Conservation (phyloP, 2,888 invertebrate genomes). For the Caenorhabditis sp. region DNA sequence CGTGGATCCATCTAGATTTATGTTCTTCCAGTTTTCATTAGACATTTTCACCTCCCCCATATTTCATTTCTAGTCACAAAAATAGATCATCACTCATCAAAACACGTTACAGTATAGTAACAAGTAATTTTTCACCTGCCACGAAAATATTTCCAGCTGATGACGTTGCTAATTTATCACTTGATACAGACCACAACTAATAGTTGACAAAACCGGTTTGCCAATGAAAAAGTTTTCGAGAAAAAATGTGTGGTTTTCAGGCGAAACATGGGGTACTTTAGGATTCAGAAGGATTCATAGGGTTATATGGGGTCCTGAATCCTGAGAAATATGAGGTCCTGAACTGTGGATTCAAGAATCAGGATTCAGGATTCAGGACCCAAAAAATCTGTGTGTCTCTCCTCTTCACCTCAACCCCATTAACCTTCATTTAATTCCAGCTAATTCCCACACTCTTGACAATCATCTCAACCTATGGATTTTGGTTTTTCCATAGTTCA, state of each 20-base stretch:
- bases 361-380: not conserved
- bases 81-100: too few relatives aligned
- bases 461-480: constrained; percentile 62
- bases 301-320: too few relatives aligned
- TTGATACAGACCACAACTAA: not conserved
- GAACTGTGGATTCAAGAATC: not conserved
- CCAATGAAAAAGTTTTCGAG: not conserved
- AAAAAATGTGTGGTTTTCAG: not conserved
- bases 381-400: too few relatives aligned
- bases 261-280: not conserved
- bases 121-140: too few relatives aligned
- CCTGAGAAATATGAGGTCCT: too few relatives aligned
- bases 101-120: too few relatives aligned
- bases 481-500: constrained; percentile 61
- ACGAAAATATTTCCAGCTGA: too few relatives aligned
- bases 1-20: too few relatives aligned
- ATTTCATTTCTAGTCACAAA: too few relatives aligned
- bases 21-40: too few relatives aligned
- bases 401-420: not conserved
- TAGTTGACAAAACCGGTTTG: not conserved
- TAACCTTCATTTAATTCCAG: constrained; percentile 41
- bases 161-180: too few relatives aligned
- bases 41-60: too few relatives aligned
- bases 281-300: not conserved
- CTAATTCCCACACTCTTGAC: constrained; percentile 61